Percentiles rank a stretch among this genome's conserved stretches.
These are phyloP conservation scores for Chorisops tibialis DNA, from an alignment of 2,888 invertebrate species.

Conservation along the genomic window DNA sequence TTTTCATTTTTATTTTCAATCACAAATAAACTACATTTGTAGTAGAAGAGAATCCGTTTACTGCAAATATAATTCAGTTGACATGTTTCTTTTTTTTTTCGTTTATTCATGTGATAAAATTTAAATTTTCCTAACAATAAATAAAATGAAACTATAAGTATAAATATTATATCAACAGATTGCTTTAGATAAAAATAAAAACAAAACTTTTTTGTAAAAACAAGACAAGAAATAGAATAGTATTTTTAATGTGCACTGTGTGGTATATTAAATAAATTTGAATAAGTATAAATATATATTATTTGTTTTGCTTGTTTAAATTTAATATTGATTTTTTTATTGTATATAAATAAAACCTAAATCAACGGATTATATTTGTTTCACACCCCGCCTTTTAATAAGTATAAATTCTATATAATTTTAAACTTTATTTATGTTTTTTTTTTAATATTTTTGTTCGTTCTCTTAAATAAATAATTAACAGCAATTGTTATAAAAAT, in stretches of 20 bases:
- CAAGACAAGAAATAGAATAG: too few species aligned
- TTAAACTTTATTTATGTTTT: too few species aligned
- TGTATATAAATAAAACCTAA: neutral
- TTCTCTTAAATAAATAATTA: constrained; percentile 20
- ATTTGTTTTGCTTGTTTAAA: neutral
- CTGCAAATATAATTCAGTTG: constrained; percentile 21
- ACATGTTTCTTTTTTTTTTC: neutral
- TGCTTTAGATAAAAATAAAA: too few species aligned
- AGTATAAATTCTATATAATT: neutral
- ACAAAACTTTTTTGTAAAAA: too few species aligned
- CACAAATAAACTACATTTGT: constrained; percentile 17
- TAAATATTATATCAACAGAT: too few species aligned
- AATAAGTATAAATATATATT: neutral
- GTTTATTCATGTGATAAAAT: constrained; percentile 18
- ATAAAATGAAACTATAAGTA: too few species aligned
- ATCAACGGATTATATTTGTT: neutral
- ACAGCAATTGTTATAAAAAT: constrained; percentile 29
- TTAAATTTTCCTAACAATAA: constrained; percentile 19
- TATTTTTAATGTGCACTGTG: too few species aligned
- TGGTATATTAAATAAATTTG: too few species aligned
- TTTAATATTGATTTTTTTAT: neutral
- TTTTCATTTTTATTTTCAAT: neutral
- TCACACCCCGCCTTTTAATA: neutral
- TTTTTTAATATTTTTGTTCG: neutral
- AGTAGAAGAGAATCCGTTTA: constrained; percentile 19